Evolutionary conservation across 2,888 invertebrate genomes (phyloP).

Genomic region (Physocephala rufipes): DNA sequence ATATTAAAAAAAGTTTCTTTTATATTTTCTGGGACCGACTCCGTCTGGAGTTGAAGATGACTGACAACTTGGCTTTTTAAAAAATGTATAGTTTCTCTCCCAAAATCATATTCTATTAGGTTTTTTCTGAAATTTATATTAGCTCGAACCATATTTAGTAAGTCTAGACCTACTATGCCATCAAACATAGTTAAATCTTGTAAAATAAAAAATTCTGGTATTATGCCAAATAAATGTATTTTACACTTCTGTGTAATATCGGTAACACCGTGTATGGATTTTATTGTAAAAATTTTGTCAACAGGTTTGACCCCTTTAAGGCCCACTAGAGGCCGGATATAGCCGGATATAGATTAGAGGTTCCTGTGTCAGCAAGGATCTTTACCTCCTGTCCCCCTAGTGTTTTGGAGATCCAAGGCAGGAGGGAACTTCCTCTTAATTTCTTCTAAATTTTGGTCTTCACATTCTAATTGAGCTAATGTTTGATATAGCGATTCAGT

Average conservation of each 20-base stretch:
- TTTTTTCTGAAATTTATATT: constrained; percentile 37
- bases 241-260: constrained; percentile 40
- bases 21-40: too few species aligned
- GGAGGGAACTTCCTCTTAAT: not conserved
- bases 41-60: too few species aligned
- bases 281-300: constrained; percentile 27
- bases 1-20: too few species aligned
- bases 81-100: not conserved
- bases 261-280: constrained; percentile 34
- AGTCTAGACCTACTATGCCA: constrained; percentile 43
- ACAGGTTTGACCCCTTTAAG: constrained; percentile 20
- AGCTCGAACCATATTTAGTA: constrained; percentile 41
- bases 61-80: not conserved
- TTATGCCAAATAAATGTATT: constrained; percentile 38
- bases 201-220: constrained; percentile 40
- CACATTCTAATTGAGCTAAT: constrained; percentile 2
- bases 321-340: constrained; percentile 27
- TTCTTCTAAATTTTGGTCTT: constrained; percentile 7
- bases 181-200: constrained; percentile 42
- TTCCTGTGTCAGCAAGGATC: not conserved
- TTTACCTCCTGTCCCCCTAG: not conserved
- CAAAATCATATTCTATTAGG: not conserved
- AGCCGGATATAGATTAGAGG: constrained; percentile 34
- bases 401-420: not conserved
- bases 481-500: constrained; percentile 3